Percentiles rank a stretch among this genome's conserved stretches.
Conservation (phyloP, 1,140 invertebrate genomes). For the Eriocheir sinensis region DNA sequence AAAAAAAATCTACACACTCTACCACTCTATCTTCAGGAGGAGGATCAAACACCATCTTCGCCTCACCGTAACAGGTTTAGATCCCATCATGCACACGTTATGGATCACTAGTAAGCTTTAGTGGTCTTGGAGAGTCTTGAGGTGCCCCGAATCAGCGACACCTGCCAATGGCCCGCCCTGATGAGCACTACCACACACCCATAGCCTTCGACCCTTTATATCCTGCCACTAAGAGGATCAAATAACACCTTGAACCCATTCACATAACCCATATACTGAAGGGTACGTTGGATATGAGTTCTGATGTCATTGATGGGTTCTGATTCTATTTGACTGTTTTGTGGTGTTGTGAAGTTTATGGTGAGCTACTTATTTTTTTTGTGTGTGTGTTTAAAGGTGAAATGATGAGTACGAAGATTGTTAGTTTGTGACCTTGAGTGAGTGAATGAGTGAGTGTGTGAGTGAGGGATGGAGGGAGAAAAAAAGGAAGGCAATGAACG, state of each 20-base stretch:
- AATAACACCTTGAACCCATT: background rate
- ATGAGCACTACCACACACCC: background rate
- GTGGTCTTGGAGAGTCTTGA: background rate
- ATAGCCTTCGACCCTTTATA: background rate
- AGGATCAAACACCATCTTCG: too few species aligned
- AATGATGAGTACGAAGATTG: too few species aligned
- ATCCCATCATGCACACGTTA: background rate
- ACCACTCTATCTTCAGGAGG: too few species aligned
- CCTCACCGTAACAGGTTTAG: background rate
- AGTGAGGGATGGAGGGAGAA: too few species aligned
- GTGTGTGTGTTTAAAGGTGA: too few species aligned
- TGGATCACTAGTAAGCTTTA: background rate
- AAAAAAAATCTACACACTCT: too few species aligned
- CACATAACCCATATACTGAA: constrained; percentile 25
- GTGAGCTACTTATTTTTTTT: too few species aligned
- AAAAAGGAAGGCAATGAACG: too few species aligned
- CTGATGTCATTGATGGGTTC: background rate
- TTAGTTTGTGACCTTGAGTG: too few species aligned
- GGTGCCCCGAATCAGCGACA: background rate
- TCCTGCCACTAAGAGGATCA: background rate
- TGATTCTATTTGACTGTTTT: background rate
- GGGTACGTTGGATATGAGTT: background rate
- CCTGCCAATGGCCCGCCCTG: background rate
- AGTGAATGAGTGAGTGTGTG: too few species aligned
- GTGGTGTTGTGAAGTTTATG: too few species aligned